Percentiles rank a stretch among this genome's conserved stretches.
phyloP scores from a whole-genome alignment of 2,113 vertebrate genomes.

The Mellivora capensis region DNA sequence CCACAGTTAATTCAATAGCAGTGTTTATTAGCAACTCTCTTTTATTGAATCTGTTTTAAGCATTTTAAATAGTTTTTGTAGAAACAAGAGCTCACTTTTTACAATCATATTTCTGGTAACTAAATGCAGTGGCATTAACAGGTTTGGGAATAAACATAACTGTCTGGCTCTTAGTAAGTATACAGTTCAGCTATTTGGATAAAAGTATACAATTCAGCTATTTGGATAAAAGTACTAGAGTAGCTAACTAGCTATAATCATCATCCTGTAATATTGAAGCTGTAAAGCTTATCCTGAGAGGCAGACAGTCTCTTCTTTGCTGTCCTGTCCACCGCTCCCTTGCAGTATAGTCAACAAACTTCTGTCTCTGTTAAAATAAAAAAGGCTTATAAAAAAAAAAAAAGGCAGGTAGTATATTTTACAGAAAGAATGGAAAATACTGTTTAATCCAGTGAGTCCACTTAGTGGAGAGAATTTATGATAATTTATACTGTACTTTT shows the following conservation, averaged over 20 bases:
- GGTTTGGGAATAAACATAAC: not conserved
- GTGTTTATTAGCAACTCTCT: slow-evolving; percentile 12
- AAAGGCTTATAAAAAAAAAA: not conserved
- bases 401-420: not conserved
- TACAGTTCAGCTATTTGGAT: not conserved
- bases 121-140: not conserved
- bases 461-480: not conserved
- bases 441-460: not conserved
- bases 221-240: not conserved
- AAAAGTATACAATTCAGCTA: not conserved
- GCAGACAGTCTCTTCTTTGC: not conserved
- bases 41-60: not conserved
- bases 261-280: not conserved
- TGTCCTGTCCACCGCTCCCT: not conserved
- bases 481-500: not conserved
- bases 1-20: not conserved
- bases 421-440: slow-evolving; percentile 10
- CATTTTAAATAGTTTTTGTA: slow-evolving; percentile 9
- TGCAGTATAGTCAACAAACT: not conserved
- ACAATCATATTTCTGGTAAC: not conserved
- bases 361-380: not conserved
- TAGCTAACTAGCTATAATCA: not conserved
- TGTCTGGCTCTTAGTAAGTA: not conserved
- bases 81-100: not conserved
- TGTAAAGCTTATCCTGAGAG: not conserved